A percentile compares a stretch with the other conserved stretches of the same genome.
Conservation (phyloP, 2,888 invertebrate genomes). For the Cactoblastis cactorum region DNA sequence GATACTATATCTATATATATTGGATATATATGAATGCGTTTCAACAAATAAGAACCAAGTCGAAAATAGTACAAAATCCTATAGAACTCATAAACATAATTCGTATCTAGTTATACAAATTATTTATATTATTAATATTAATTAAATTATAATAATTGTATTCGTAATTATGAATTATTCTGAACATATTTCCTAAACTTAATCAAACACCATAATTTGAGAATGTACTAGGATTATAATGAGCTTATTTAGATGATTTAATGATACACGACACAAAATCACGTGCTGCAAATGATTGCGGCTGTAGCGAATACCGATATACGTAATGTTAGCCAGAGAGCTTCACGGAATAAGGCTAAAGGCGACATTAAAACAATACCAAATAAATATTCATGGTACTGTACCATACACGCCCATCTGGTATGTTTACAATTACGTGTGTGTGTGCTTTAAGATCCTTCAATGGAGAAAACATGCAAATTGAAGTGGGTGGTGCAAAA, state of each 20-base stretch:
- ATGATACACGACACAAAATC: not conserved
- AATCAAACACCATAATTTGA: not conserved
- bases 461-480: slow-evolving; percentile 15
- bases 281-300: not conserved
- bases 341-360: not conserved
- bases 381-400: slow-evolving; percentile 11
- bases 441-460: slow-evolving; percentile 5
- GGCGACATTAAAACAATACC: not conserved
- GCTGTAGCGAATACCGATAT: not conserved
- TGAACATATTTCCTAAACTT: not conserved
- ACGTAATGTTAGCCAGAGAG: not conserved
- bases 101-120: too few species aligned
- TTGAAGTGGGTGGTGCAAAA: slow-evolving; percentile 9
- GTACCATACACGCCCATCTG: not conserved
- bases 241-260: not conserved
- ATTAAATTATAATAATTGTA: too few species aligned
- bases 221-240: not conserved
- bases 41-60: too few species aligned
- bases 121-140: too few species aligned
- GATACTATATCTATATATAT: too few species aligned
- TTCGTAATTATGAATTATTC: not conserved
- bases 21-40: too few species aligned
- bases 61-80: too few species aligned
- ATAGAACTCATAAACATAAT: too few species aligned
- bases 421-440: slow-evolving; percentile 7